Conservation (phyloP, 1,140 invertebrate genomes). For the Drosophila persimilis region DNA sequence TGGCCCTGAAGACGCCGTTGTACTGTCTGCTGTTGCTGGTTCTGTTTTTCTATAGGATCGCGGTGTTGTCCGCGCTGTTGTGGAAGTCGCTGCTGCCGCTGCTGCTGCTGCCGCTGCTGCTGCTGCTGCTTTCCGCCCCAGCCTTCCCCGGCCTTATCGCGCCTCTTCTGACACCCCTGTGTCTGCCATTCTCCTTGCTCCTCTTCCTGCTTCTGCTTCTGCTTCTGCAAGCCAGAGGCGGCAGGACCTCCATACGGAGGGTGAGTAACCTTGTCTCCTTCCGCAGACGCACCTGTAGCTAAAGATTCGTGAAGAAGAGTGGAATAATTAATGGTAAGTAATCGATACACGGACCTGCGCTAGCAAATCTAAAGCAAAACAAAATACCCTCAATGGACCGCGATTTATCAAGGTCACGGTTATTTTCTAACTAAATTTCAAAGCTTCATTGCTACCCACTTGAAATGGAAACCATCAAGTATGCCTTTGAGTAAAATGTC, state of each 20-base stretch:
- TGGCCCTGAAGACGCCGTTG: too few species aligned
- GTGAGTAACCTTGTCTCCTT: too few species aligned
- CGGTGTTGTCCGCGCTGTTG: background rate
- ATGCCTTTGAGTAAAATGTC: too few species aligned
- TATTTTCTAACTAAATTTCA: too few species aligned
- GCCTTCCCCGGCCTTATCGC: slow-evolving; percentile 1
- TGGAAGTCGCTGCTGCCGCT: background rate
- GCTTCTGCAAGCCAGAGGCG: slow-evolving; percentile 12
- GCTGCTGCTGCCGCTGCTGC: background rate
- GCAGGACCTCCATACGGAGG: background rate
- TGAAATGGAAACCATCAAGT: too few species aligned
- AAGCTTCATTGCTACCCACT: too few species aligned
- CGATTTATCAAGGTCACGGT: too few species aligned
- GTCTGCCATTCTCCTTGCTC: slow-evolving; percentile 8
- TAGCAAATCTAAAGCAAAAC: background rate
- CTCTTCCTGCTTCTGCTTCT: too few species aligned
- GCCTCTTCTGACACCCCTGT: slow-evolving; percentile 10
- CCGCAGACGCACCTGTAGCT: too few species aligned
- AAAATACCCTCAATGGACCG: too few species aligned
- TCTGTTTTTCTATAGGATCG: background rate
- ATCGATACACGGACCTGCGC: background rate
- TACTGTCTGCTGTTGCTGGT: background rate
- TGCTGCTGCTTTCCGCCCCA: slow-evolving; percentile 19
- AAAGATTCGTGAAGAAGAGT: too few species aligned
- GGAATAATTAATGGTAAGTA: too few species aligned